Evolutionary conservation across 2,797 vertebrate genomes (phyloP), one percentile per base, ranked within the genome.

Genomic region (Lutjanus campechanus): DNA sequence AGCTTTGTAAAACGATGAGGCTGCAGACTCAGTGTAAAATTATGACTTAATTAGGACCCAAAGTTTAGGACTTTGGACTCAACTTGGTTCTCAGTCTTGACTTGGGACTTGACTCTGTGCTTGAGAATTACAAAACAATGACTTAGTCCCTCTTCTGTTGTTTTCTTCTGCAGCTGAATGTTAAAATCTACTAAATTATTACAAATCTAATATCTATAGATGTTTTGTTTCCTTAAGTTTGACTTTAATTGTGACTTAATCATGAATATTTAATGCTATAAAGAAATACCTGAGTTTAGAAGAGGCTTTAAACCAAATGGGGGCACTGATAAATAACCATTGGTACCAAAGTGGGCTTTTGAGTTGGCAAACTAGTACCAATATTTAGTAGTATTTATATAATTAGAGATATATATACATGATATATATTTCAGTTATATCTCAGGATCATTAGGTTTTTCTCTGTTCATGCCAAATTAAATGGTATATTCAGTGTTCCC

Each of bases 381-480:
- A 49, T 62, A 22, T 36, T 25, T 47, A 46, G 4, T 10, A 46
- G n/a, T 44, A n/a, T 29, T 29, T 29, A 29, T 29, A 29, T 29
- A 29, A n/a, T n/a, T 29, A 29, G 4, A 29, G 2, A 29, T 29
- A 29, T 29, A 29, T 29, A 29, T 4, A 29, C n/a, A n/a, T n/a
- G n/a, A n/a, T n/a, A n/a, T n/a, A n/a, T n/a, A n/a, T n/a, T n/a
- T n/a, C n/a, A n/a, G n/a, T n/a, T n/a, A n/a, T n/a, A n/a, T n/a
- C n/a, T n/a, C 29, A 53, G 46, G 5, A 20, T 49, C 8, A 59
- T 51, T 41, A 15, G 8, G 2, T 25, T 69, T 40, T 59, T 67
- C 15, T 16, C 51, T 66, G 53, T 72, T 29, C 25, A 63, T 47
- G 4, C 17, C 20, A 77, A 81, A 73, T 72, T 61, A 59, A 71